Evolutionary conservation across 2,113 vertebrate genomes (phyloP).

Genomic region (Verasper variegatus): DNA sequence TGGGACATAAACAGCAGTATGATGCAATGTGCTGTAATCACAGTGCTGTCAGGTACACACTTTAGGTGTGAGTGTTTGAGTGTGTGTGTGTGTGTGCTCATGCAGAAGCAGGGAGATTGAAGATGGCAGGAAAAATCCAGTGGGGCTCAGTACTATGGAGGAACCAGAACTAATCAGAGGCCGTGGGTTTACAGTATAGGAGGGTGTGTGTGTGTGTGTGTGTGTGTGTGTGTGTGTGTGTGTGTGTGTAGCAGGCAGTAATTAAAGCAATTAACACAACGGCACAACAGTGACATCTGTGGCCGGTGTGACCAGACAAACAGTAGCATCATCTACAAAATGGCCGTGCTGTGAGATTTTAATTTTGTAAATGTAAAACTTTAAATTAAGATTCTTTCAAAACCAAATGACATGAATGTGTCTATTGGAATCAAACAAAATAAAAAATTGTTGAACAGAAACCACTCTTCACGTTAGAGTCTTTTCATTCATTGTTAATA

Average conservation of each 20-base stretch:
- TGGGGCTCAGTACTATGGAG: conserved; percentile 45
- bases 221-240: conserved; percentile 4
- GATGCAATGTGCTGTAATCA: conserved; percentile 66
- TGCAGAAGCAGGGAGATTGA: conserved; percentile 31
- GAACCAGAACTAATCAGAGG: conserved; percentile 44
- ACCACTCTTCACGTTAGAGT: too few relatives aligned
- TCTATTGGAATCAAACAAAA: not conserved
- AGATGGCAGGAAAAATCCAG: conserved; percentile 36
- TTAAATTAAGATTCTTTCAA: not conserved
- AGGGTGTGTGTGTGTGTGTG: conserved; percentile 19
- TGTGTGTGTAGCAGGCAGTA: conserved; percentile 35
- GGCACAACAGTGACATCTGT: conserved; percentile 35
- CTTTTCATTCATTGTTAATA: too few relatives aligned
- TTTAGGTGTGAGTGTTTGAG: conserved; percentile 16
- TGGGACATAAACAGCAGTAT: conserved; percentile 46
- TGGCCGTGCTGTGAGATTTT: conserved; percentile 33
- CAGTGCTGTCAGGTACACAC: conserved; percentile 46
- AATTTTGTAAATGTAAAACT: not conserved
- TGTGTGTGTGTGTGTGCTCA: not conserved
- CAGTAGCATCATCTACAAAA: conserved; percentile 42
- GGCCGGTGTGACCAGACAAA: conserved; percentile 25
- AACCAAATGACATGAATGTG: not conserved
- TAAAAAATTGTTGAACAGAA: too few relatives aligned
- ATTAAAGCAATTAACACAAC: too few relatives aligned
- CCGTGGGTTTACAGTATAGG: conserved; percentile 14